A percentile compares a stretch with the other conserved stretches of the same genome.
These are phyloP conservation scores for Hormaphis cornu DNA, from an alignment of 1,140 invertebrate species.

Conservation along the genomic window DNA sequence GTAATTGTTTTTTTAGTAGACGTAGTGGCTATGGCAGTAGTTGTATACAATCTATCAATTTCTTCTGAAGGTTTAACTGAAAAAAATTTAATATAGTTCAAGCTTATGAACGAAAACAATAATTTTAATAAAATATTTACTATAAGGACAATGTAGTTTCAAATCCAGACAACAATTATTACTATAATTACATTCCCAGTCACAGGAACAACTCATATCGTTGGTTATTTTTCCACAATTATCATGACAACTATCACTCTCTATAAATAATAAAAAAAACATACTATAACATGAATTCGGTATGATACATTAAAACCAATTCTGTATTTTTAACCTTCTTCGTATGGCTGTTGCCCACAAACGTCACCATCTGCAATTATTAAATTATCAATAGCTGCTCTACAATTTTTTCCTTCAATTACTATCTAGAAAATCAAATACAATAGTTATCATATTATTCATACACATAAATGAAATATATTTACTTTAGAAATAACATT, in stretches of 20 bases:
- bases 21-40: neutral
- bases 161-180: conserved; percentile 8
- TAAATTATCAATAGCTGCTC: conserved; percentile 9
- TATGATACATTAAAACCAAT: neutral
- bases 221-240: neutral
- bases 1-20: neutral
- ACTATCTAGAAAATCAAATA: neutral
- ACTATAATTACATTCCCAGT: neutral
- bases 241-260: neutral
- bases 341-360: neutral
- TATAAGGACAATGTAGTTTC: neutral
- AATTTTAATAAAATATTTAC: neutral
- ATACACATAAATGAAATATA: neutral
- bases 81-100: neutral
- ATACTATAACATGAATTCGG: neutral
- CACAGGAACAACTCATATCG: neutral
- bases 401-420: conserved; percentile 16
- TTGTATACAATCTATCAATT: neutral
- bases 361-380: neutral
- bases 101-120: neutral
- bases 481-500: neutral
- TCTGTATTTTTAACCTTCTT: neutral
- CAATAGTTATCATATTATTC: neutral
- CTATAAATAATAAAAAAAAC: neutral
- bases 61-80: neutral